Base-by-base conservation (phyloP, 2,797 vertebrate genomes). In the Chlorospingus semifuscus region DNA sequence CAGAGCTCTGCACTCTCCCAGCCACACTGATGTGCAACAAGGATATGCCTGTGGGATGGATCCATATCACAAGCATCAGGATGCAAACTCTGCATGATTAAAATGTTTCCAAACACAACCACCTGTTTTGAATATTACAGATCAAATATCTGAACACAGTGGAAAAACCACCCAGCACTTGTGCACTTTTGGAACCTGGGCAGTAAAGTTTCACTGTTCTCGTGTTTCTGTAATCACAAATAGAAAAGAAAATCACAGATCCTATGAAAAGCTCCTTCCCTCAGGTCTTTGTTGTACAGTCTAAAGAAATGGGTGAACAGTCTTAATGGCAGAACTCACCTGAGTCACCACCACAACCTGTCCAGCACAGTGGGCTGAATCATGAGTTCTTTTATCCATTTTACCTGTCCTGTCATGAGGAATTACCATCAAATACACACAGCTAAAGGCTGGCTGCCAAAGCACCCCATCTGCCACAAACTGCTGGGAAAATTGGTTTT, bases 41-140 rank as follows among this genome's bases (percentile, higher is more conserved):
- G 37, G 55, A 44, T 18, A 11, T 3, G n/a, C 47, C 46, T 10
- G 12, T 18, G 27, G 63, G 36, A 61, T 7, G 50, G 65, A 61
- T n/a, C n/a, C 2, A 0, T 12, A 26, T 3, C 50, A 23, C 44
- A 6, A 30, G 30, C 3, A 2, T 26, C 39, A 68, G 55, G 64
- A 22, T 27, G 46, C 30, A 7, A 6, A 15, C 61, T 60, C 0
- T 3, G 9, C 15, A 8, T 2, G 12, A 56, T 29, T 52, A 63
- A 87, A 77, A 23, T 2, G 12, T 8, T 36, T 37, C 76, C 83
- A 34, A 68, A 71, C 11, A n/a, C 27, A 34, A 49, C 29, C 41
- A 32, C 3, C 6, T 59, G 14, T 70, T 71, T 17, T 27, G 55
- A 64, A 3, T 47, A 50, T 44, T 34, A 64, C 16, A 26, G 36